phyloP scores from a whole-genome alignment of 2,888 invertebrate genomes.

The Eurytoma adleriae region DNA sequence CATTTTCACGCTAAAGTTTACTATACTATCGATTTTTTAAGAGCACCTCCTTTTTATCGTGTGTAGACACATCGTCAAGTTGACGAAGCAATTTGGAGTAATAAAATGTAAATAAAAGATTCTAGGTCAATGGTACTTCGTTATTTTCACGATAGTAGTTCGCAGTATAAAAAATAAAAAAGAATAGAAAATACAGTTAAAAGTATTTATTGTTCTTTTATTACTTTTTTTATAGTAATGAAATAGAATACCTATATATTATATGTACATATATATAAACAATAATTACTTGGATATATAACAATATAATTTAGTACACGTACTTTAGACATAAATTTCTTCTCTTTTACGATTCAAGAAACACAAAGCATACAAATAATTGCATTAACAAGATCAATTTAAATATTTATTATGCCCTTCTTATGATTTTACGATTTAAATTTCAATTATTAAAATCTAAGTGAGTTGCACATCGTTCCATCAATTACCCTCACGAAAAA shows the following conservation, averaged over 20 bases:
- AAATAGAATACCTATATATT: slow-evolving; percentile 45
- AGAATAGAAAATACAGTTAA: too few species aligned
- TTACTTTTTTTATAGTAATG: slow-evolving; percentile 10
- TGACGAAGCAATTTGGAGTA: too few species aligned
- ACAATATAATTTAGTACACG: slow-evolving; percentile 44
- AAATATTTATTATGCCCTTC: slow-evolving; percentile 20
- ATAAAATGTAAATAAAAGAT: too few species aligned
- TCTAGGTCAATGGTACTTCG: too few species aligned
- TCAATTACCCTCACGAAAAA: background rate
- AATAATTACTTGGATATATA: slow-evolving; percentile 52
- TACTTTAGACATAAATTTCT: slow-evolving; percentile 39
- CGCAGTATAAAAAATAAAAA: too few species aligned
- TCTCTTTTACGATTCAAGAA: slow-evolving; percentile 18
- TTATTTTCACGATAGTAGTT: too few species aligned
- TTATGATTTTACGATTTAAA: background rate
- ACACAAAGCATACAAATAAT: slow-evolving; percentile 34
- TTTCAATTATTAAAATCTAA: background rate
- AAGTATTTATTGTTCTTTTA: too few species aligned
- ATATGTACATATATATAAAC: slow-evolving; percentile 54
- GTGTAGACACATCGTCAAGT: too few species aligned
- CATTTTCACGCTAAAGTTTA: too few species aligned
- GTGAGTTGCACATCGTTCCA: background rate
- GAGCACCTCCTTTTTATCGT: too few species aligned
- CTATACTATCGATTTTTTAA: too few species aligned
- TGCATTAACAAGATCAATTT: slow-evolving; percentile 12